Base-by-base conservation (phyloP, 1,140 invertebrate species). In the Meloidogyne exigua region DNA sequence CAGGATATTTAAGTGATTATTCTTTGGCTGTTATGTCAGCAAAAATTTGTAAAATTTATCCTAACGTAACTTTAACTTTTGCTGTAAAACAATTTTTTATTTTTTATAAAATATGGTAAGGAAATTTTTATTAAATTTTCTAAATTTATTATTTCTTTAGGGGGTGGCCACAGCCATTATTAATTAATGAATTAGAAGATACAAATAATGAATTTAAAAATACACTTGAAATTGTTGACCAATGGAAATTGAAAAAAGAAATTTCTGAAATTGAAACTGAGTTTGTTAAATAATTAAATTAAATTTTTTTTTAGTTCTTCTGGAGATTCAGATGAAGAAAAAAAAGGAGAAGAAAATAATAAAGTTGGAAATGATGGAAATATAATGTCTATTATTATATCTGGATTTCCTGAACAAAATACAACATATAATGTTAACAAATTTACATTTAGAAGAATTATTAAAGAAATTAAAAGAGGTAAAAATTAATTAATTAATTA, bases 341-440 rank as follows among this genome's bases (percentile, higher is more conserved):
- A 9, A 5, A 1, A n/a, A 57, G 49, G 21, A 57, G 49, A 57
- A 57, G 9, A 57, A 9, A 18, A 15, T 15, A 44, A 44, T 2
- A 18, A 18, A 49, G 18, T 9, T n/a, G 49, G 49, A n/a, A 57
- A 57, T 57, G n/a, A 57, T 57, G 49, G 49, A 0, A 57, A 7
- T n/a, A 18, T n/a, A 70, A 70, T 70, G 68, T 15, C 68, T 62
- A 10, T 70, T 39, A 70, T 70, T 70, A 28, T 26, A 2, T 18
- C 68, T 18, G 68, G 68, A 18, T 42, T 57, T 26, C 68, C 68
- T n/a, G 36, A 70, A 70, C 68, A 70, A 62, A 70, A 70, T 62
- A 70, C 68, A 26, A 70, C 68, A 13, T 70, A 39, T 62, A 70
- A 70, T 42, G 68, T 70, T 15, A 70, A 70, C 10, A 70, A 57